These are phyloP conservation scores for Dasyornis broadbenti DNA, from an alignment of 2,113 vertebrate species.

Conservation along the genomic window DNA sequence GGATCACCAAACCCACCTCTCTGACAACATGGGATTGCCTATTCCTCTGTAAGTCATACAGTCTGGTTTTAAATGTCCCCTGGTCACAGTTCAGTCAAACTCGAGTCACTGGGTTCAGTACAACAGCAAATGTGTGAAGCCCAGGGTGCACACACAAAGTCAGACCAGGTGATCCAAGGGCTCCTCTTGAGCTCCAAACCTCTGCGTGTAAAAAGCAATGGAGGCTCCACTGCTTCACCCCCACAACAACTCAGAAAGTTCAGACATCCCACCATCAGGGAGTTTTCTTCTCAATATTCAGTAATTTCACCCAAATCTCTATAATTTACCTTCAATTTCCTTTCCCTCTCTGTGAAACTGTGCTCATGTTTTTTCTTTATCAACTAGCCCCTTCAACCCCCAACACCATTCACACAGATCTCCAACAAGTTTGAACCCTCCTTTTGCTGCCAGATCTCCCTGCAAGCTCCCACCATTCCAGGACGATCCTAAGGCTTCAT, in stretches of 20 bases:
- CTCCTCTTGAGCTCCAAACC: neutral
- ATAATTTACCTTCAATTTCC: neutral
- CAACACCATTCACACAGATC: rapidly evolving
- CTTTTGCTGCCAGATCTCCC: neutral
- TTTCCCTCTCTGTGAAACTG: neutral
- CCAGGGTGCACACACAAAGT: neutral
- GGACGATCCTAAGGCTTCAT: neutral
- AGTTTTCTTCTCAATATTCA: neutral
- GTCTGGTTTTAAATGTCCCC: neutral
- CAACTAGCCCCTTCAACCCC: neutral
- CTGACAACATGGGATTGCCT: neutral
- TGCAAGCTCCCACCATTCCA: neutral
- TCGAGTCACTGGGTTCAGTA: neutral
- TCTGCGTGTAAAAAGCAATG: rapidly evolving
- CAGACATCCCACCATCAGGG: neutral
- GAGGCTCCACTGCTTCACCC: neutral
- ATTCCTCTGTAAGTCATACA: neutral
- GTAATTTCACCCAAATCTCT: neutral
- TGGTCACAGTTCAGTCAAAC: neutral
- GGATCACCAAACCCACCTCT: neutral
- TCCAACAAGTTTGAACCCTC: neutral
- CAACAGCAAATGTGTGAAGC: neutral
- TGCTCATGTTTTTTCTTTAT: neutral
- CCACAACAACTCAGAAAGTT: neutral
- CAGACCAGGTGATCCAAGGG: rapidly evolving